These are phyloP conservation scores for Stenolophus ochropezus DNA, from an alignment of 2,888 invertebrate genomes.

Conservation along the genomic window DNA sequence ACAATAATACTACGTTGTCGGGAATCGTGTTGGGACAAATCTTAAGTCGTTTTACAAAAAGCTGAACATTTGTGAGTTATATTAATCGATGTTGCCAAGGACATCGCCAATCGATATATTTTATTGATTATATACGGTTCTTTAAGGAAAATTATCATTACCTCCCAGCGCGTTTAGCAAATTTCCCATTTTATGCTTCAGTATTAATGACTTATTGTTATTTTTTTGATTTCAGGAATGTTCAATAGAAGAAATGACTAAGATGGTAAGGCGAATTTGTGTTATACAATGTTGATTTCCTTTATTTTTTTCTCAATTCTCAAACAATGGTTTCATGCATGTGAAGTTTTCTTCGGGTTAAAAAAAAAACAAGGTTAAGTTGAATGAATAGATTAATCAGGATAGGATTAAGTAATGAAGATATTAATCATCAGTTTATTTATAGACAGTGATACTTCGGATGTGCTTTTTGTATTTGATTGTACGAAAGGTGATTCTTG, in stretches of 20 bases:
- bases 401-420: conserved; percentile 47
- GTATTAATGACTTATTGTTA: not conserved
- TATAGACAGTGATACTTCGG: conserved; percentile 47
- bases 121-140: not conserved
- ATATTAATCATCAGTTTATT: conserved; percentile 50
- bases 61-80: too few species aligned
- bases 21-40: too few species aligned
- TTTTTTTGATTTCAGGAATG: not conserved
- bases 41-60: too few species aligned
- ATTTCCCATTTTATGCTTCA: not conserved
- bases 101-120: too few species aligned
- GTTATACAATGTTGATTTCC: conserved; percentile 22
- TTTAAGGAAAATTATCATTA: not conserved
- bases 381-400: conserved; percentile 36
- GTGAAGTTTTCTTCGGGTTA: conserved; percentile 29
- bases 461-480: conserved; percentile 15
- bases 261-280: not conserved
- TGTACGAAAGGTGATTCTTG: conserved; percentile 6
- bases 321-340: conserved; percentile 43
- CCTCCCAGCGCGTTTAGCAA: not conserved
- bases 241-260: not conserved
- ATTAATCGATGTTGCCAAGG: too few species aligned
- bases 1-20: too few species aligned
- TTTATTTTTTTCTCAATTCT: conserved; percentile 26
- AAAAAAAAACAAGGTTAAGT: conserved; percentile 31